A percentile compares a stretch with the other conserved stretches of the same genome.
These are phyloP conservation scores for Neogobius melanostomus DNA, from an alignment of 2,113 vertebrate species.

Conservation along the genomic window DNA sequence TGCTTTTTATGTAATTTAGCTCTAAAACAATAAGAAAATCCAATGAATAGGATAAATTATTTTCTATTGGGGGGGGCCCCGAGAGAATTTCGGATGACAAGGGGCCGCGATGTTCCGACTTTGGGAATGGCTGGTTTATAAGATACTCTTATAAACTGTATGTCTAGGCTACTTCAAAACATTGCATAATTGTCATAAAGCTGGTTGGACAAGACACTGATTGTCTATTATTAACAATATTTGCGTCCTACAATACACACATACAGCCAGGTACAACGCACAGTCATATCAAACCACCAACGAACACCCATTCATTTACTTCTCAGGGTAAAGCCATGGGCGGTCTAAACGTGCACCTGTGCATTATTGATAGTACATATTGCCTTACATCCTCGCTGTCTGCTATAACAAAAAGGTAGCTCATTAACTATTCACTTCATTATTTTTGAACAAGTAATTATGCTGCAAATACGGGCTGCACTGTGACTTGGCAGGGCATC, in stretches of 20 bases:
- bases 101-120: no score
- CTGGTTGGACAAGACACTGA: no score
- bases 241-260: background rate
- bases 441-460: conserved; percentile 67
- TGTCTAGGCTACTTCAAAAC: background rate
- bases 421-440: conserved; percentile 77
- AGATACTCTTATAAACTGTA: no score
- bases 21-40: no score
- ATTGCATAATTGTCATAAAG: no score
- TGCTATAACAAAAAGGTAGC: conserved; percentile 61
- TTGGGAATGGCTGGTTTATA: no score
- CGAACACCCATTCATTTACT: conserved; percentile 22
- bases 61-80: no score
- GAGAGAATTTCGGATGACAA: no score
- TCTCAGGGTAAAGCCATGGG: conserved; percentile 31
- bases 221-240: background rate
- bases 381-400: conserved; percentile 70
- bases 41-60: no score
- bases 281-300: conserved; percentile 6
- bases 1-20: no score
- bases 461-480: conserved; percentile 31
- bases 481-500: conserved; percentile 30
- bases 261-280: background rate
- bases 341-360: conserved; percentile 42
- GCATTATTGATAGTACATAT: conserved; percentile 81